phyloP scores from a whole-genome alignment of 2,888 invertebrate species.

The Galeruca laticollis region DNA sequence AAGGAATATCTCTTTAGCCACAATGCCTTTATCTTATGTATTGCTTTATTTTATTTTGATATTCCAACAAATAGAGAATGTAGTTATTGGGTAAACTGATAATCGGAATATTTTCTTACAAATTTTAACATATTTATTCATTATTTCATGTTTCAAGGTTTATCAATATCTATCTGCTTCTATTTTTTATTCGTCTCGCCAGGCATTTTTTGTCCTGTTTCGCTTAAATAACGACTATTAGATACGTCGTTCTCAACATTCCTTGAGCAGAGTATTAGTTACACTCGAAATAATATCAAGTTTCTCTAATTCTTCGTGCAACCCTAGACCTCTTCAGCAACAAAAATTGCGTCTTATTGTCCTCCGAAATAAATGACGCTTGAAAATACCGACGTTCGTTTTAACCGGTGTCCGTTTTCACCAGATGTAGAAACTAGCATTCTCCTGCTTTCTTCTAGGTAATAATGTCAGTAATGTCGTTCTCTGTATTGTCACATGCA shows the following conservation, averaged over 20 bases:
- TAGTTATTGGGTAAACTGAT: too few relatives aligned
- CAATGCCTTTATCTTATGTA: too few relatives aligned
- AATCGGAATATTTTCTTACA: too few relatives aligned
- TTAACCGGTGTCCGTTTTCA: constrained; percentile 58
- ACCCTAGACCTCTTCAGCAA: constrained; percentile 56
- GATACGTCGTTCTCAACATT: constrained; percentile 22
- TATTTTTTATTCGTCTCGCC: too few relatives aligned
- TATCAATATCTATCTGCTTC: neutral
- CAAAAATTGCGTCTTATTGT: constrained; percentile 58
- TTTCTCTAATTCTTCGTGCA: constrained; percentile 58
- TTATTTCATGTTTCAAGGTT: neutral
- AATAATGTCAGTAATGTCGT: constrained; percentile 34
- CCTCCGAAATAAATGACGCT: constrained; percentile 49
- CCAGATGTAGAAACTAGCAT: constrained; percentile 60
- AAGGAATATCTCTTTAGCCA: too few relatives aligned
- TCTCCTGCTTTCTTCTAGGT: constrained; percentile 40
- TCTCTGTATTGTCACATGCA: constrained; percentile 46
- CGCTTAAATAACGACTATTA: constrained; percentile 16
- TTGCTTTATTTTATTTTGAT: too few relatives aligned
- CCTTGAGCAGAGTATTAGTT: constrained; percentile 31
- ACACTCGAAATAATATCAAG: constrained; percentile 38
- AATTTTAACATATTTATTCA: too few relatives aligned
- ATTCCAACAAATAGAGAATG: too few relatives aligned
- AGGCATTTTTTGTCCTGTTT: neutral
- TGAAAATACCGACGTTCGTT: constrained; percentile 38